A percentile compares a stretch with the other conserved stretches of the same genome.
phyloP scores from a whole-genome alignment of 2,888 invertebrate species.

The Eilema griseolum region DNA sequence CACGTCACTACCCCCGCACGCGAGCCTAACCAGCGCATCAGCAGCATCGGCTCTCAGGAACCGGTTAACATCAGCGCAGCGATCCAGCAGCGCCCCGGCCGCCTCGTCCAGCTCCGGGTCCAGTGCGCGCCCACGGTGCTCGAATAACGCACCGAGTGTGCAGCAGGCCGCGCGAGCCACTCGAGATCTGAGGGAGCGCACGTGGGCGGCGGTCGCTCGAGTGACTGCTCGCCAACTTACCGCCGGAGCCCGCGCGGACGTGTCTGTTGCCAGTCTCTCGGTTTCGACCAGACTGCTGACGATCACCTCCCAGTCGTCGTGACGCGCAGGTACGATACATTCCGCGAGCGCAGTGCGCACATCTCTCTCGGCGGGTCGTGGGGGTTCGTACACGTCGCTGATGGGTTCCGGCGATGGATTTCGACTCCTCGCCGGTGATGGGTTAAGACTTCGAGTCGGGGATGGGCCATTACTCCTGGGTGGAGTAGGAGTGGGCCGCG shows the following conservation, averaged over 20 bases:
- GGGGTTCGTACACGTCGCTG: slow-evolving; percentile 55
- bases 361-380: slow-evolving; percentile 63
- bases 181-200: slow-evolving; percentile 96
- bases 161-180: slow-evolving; percentile 96
- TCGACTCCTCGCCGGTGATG: slow-evolving; percentile 61
- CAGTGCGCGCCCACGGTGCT: slow-evolving; percentile 85
- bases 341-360: slow-evolving; percentile 77
- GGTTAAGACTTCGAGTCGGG: slow-evolving; percentile 56
- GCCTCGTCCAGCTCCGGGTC: slow-evolving; percentile 95
- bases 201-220: slow-evolving; percentile 91
- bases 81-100: slow-evolving; percentile 92
- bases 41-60: slow-evolving; percentile 97
- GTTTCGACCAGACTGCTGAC: slow-evolving; percentile 91
- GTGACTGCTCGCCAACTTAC: slow-evolving; percentile 90
- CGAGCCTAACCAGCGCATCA: slow-evolving; percentile 93
- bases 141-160: slow-evolving; percentile 93
- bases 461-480: slow-evolving; percentile 57
- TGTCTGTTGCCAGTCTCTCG: slow-evolving; percentile 90
- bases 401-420: slow-evolving; percentile 63
- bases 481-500: slow-evolving; percentile 48
- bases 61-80: slow-evolving; percentile 97
- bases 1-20: slow-evolving; percentile 90
- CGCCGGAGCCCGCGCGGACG: slow-evolving; percentile 90
- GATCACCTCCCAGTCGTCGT: slow-evolving; percentile 93
- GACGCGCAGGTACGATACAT: slow-evolving; percentile 85